Base-by-base conservation (phyloP, 2,888 invertebrate species). In the Pasiphila rectangulata region DNA sequence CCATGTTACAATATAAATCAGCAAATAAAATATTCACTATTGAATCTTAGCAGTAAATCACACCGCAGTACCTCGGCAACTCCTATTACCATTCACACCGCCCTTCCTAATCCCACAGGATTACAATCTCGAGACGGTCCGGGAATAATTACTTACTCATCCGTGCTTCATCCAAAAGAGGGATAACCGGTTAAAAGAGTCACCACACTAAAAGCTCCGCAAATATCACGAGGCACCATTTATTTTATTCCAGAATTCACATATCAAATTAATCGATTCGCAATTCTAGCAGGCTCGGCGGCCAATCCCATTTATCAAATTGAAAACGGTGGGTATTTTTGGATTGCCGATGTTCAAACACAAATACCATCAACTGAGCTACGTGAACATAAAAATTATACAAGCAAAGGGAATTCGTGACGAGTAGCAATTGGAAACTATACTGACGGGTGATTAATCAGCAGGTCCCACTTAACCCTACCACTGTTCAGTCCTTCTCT, bases 11-110 rank as follows among this genome's bases (percentile, higher is more conserved):
- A 64, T 73, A 83, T 85, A 84, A 84, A 84, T 85, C 79, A 80
- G 69, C 57, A 73, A 75, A 79, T 87, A 82, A 86, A 86, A 84
- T 86, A 86, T 87, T 88, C 87, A 85, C 75, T 84, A 86, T 87
- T 84, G 84, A 86, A 85, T 83, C 79, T 82, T 79, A 78, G 83
- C 82, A 76, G 83, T 86, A 88, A 88, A 86, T 87, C 84, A 85
- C 79, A 83, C 82, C 86, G 75, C 84, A 82, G 82, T 75, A 80
- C 78, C 82, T 79, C 78, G 76, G 73, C 74, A 79, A 76, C 78
- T 80, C 72, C 80, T 83, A 86, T 85, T 87, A 86, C 84, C 82
- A 85, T 86, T 83, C 85, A 80, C 83, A 79, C 79, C 83, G 83
- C 83, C 86, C 86, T 79, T 81, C 76, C 80, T 85, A 88, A 89